Base-by-base conservation (phyloP, 1,140 invertebrate genomes). In the Drosophila truncata region DNA sequence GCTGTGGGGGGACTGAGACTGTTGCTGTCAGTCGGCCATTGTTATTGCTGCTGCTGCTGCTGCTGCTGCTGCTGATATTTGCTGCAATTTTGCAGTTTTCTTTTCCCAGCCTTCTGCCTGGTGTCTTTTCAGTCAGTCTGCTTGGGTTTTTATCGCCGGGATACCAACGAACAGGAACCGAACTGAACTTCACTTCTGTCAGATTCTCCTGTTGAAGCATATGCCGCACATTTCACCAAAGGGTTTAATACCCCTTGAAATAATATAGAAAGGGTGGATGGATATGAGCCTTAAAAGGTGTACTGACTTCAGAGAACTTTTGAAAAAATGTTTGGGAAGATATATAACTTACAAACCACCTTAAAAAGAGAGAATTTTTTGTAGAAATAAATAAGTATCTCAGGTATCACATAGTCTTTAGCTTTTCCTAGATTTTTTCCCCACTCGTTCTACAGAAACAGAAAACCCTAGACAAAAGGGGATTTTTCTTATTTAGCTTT, bases 21-120 rank as follows among this genome's bases (percentile, higher is more conserved):
- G 61, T 49, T 64, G 78, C 63, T 82, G 79, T 81, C 78, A 81
- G 78, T 37, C 59, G 46, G 27, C 52, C 70, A 63, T 77, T 80
- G 78, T 81, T 80, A 58, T 39, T 78, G 50, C 39, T 63, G 50
- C 16, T 62, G 54, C 46, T 62, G 49, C 31, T 61, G 52, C 54
- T 62, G 50, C 25, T 62, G 75, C 46, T 79, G 70, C 49, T 62
- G 60, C 49, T 80, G 78, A 80, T 82, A 82, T 66, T 62, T 77
- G 76, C 76, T 87, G 83, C 83, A 87, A 69, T 86, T 87, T 77
- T 82, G 76, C 84, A 88, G 80, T 83, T 88, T 80, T 50, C 35
- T 60, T 72, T 71, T 49, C 41, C 31, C 49, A n/a, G 11, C n/a
- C 27, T 33, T 23, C 35, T 69, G 52, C 9, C 50, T 49, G 33